Evolutionary conservation across 2,113 vertebrate genomes (phyloP).

Genomic region (Gymnobelideus leadbeateri): DNA sequence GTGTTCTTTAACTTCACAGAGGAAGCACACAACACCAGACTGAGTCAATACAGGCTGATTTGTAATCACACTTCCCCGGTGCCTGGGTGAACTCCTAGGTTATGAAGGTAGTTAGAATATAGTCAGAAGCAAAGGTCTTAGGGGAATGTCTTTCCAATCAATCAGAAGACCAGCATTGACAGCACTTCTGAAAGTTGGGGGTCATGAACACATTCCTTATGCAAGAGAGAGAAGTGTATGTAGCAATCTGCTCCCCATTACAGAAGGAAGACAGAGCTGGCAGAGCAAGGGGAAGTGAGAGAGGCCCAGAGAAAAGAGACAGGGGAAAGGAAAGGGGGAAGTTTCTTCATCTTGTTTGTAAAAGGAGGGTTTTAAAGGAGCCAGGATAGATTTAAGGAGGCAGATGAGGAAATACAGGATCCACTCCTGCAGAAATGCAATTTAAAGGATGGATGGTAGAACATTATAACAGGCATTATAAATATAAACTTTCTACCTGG

Average conservation of each 20-base stretch:
- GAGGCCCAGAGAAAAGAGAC: neutral
- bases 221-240: neutral
- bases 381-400: neutral
- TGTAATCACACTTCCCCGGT: neutral
- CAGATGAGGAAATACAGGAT: too few relatives aligned
- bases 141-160: neutral
- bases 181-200: neutral
- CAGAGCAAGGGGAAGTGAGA: slow-evolving; percentile 23
- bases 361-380: neutral
- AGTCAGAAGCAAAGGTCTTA: neutral
- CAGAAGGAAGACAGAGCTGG: slow-evolving; percentile 36
- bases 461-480: neutral
- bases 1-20: slow-evolving; percentile 63
- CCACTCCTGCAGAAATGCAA: neutral
- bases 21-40: slow-evolving; percentile 42
- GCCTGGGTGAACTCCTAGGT: neutral
- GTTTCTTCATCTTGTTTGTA: neutral
- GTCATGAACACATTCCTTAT: neutral
- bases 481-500: neutral
- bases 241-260: slow-evolving; percentile 42
- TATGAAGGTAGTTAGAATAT: neutral
- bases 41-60: slow-evolving; percentile 33
- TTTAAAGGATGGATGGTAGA: neutral
- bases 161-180: neutral
- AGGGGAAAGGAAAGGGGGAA: neutral